Conservation (phyloP, 2,113 vertebrate genomes). For the Podarcis raffonei region DNA sequence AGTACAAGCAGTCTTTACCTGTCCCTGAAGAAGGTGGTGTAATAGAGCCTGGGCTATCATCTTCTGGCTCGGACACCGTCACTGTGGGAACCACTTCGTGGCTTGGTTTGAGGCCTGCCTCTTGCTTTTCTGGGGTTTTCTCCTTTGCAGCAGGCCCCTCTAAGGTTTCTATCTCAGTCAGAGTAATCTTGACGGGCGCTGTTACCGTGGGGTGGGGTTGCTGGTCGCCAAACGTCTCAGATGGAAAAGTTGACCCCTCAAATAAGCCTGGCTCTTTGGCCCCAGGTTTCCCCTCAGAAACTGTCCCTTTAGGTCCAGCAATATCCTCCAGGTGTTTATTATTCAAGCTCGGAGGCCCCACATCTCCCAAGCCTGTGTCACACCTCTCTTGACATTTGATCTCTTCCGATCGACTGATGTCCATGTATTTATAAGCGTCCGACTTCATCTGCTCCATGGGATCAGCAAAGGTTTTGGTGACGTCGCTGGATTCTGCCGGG, state of each 20-base stretch:
- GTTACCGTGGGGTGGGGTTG: slow-evolving; percentile 69
- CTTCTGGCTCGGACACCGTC: slow-evolving; percentile 94
- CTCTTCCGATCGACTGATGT: slow-evolving; percentile 88
- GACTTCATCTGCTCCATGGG: slow-evolving; percentile 83
- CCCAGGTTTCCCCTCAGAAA: slow-evolving; percentile 47
- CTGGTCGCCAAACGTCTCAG: slow-evolving; percentile 77
- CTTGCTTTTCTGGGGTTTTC: slow-evolving; percentile 63
- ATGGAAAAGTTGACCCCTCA: slow-evolving; percentile 70
- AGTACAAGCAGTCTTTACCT: slow-evolving; percentile 64
- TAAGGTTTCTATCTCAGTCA: slow-evolving; percentile 80
- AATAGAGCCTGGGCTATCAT: slow-evolving; percentile 90
- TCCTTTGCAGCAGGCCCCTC: slow-evolving; percentile 59
- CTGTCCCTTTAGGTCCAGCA: slow-evolving; percentile 50
- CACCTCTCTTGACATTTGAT: slow-evolving; percentile 64
- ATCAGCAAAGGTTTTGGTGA: slow-evolving; percentile 82
- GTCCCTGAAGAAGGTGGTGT: slow-evolving; percentile 90
- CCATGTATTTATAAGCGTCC: slow-evolving; percentile 94
- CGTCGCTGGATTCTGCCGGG: slow-evolving; percentile 82
- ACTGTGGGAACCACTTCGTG: slow-evolving; percentile 89
- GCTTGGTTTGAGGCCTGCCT: slow-evolving; percentile 85
- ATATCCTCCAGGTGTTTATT: slow-evolving; percentile 64
- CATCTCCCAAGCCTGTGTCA: slow-evolving; percentile 69
- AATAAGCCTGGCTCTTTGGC: slow-evolving; percentile 64
- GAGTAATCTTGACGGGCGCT: slow-evolving; percentile 86
- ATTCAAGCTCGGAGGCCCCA: slow-evolving; percentile 59